A percentile compares a stretch with the other conserved stretches of the same genome.
These are phyloP conservation scores for Alfaro cultratus DNA, from an alignment of 2,797 vertebrate genomes.

Conservation along the genomic window DNA sequence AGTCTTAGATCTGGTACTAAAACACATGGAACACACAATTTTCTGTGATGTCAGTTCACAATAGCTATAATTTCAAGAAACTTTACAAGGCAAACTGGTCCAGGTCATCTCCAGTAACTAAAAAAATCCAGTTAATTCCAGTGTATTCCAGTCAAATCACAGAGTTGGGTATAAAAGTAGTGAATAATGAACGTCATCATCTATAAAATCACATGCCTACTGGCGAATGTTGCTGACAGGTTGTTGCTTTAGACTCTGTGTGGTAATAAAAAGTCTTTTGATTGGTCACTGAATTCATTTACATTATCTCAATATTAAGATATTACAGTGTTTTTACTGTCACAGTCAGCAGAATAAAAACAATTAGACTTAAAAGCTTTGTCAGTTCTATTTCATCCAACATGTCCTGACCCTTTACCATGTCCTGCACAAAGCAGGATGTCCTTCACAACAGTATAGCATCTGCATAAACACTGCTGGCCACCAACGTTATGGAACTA, in stretches of 20 bases:
- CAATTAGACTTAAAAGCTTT: constrained; percentile 2
- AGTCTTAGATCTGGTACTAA: background rate
- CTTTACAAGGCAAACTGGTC: background rate
- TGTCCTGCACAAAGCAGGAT: constrained; percentile 13
- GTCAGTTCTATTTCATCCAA: background rate
- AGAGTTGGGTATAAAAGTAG: background rate
- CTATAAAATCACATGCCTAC: background rate
- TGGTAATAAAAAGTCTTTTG: background rate
- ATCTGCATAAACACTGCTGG: constrained; percentile 38
- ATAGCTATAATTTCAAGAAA: background rate
- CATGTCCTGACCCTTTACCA: constrained; percentile 13
- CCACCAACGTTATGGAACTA: constrained; percentile 34
- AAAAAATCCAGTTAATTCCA: background rate
- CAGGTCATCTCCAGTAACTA: background rate
- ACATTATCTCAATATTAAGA: background rate
- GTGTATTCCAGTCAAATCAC: background rate
- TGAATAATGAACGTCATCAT: background rate
- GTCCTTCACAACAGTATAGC: constrained; percentile 14
- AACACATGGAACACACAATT: background rate
- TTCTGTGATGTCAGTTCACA: background rate
- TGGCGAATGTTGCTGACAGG: background rate
- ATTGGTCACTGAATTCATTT: background rate
- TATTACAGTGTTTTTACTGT: background rate
- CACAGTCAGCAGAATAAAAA: background rate
- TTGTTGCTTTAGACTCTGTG: background rate